Evolutionary conservation across 2,888 invertebrate genomes (phyloP), one percentile per base, ranked within the genome.

Genomic region (Clostera curtula): DNA sequence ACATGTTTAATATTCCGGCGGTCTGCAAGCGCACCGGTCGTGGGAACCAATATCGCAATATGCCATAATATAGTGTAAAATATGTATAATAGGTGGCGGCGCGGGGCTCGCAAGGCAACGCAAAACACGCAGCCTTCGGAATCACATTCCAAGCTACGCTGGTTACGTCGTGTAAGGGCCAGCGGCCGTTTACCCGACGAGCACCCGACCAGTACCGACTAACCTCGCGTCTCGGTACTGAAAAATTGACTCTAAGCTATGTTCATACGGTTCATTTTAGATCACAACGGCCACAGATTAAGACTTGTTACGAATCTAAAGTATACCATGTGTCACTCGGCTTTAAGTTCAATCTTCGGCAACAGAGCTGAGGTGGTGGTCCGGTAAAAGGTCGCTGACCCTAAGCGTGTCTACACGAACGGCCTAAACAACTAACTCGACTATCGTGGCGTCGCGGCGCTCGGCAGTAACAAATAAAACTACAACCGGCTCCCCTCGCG

Each of bases 61-160:
- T 86, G 87, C 86, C 85, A 84, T 76, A 73, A 64, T 67, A 74
- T 72, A 74, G 70, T 75, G 76, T 75, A 75, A 73, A 74, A 69
- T 65, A 69, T 72, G 64, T 72, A 70, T 68, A 66, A 52, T 61
- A 55, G 55, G 50, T 37, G 56, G 60, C 58, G 58, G 64, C 60
- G 55, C 19, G 49, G 40, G 62, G 63, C 54, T 54, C 60, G 50
- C 62, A 57, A 65, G 65, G 71, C 74, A 68, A 66, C 72, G 60
- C 61, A 66, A 62, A 60, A 67, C 59, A 49, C 49, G 51, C 56
- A 48, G 60, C 65, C 60, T 57, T 49, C 58, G 76, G 80, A 75
- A 80, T 82, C 71, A 69, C 68, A 80, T 80, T 73, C 80, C 79
- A 64, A 69, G 71, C 72, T 57, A 58, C 65, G 68, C 5, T 7